Evolutionary conservation across 2,888 invertebrate genomes (phyloP).

Genomic region (Pandemis corylana): DNA sequence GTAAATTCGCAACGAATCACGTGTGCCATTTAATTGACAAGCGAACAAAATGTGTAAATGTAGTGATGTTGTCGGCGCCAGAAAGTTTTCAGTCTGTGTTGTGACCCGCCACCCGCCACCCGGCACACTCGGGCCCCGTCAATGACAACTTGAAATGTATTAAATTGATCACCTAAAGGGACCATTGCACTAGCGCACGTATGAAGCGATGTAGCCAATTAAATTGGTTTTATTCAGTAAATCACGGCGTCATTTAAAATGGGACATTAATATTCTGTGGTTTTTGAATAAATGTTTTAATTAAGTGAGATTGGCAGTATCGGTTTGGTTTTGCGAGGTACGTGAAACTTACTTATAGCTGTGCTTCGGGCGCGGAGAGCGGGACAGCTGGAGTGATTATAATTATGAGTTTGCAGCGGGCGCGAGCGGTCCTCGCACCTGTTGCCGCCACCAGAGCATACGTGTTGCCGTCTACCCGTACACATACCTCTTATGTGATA

Average conservation of each 20-base stretch:
- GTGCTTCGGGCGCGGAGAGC: slow-evolving; percentile 26
- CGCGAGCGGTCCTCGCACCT: slow-evolving; percentile 71
- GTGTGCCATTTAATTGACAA: slow-evolving; percentile 81
- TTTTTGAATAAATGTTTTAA: slow-evolving; percentile 69
- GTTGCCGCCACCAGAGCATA: slow-evolving; percentile 75
- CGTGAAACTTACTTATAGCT: slow-evolving; percentile 21
- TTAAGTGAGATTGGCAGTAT: slow-evolving; percentile 38
- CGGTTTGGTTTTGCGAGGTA: slow-evolving; percentile 11
- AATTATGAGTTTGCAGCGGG: slow-evolving; percentile 74
- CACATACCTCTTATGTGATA: slow-evolving; percentile 76
- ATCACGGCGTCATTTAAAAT: slow-evolving; percentile 62
- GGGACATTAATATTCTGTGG: slow-evolving; percentile 72
- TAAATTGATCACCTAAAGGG: slow-evolving; percentile 64
- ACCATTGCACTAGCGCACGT: slow-evolving; percentile 54
- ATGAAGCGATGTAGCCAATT: slow-evolving; percentile 68
- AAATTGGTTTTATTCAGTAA: slow-evolving; percentile 70
- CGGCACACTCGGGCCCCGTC: slow-evolving; percentile 49
- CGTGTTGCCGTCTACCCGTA: slow-evolving; percentile 65
- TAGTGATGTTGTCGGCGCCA: slow-evolving; percentile 63
- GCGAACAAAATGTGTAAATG: slow-evolving; percentile 76
- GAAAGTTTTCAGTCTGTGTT: slow-evolving; percentile 56
- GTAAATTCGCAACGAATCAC: slow-evolving; percentile 77
- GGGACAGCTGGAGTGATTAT: slow-evolving; percentile 63
- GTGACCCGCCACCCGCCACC: slow-evolving; percentile 49
- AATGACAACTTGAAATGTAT: slow-evolving; percentile 61